Evolutionary conservation across 2,113 vertebrate species (phyloP).

Genomic region (Egretta garzetta): DNA sequence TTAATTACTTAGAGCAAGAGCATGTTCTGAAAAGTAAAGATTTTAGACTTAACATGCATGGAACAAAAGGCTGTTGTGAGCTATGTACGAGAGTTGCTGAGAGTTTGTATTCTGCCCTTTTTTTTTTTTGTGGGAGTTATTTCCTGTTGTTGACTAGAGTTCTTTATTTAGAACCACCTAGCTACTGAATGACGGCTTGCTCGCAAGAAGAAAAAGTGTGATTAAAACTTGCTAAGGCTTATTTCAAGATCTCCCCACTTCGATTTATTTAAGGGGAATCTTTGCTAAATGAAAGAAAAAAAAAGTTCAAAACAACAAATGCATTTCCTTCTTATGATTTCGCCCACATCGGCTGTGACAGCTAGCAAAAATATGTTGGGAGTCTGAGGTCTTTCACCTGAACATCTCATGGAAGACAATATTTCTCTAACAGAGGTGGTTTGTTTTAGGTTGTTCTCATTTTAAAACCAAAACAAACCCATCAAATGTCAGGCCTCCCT

Average conservation of each 20-base stretch:
- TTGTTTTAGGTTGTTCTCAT: background rate
- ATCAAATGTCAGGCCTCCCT: background rate
- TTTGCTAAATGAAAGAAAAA: constrained; percentile 2
- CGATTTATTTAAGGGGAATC: constrained; percentile 44
- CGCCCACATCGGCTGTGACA: background rate
- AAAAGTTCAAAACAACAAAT: background rate
- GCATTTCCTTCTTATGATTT: background rate
- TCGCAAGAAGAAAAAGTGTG: constrained; percentile 70
- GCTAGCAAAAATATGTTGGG: background rate
- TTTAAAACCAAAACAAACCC: background rate
- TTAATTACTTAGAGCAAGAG: constrained; percentile 55
- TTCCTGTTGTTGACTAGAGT: constrained; percentile 99
- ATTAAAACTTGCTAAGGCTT: constrained; percentile 72
- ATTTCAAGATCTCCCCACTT: constrained; percentile 67
- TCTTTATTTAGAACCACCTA: constrained; percentile 99
- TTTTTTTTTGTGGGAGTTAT: constrained; percentile 95
- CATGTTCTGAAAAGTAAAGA: constrained; percentile 68
- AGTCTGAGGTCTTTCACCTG: background rate
- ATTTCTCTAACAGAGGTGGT: background rate
- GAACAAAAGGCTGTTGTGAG: constrained; percentile 89
- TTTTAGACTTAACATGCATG: constrained; percentile 67
- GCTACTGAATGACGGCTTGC: constrained; percentile 82
- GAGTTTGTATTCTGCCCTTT: constrained; percentile 87
- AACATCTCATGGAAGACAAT: background rate
- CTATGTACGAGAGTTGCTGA: constrained; percentile 86